Evolutionary conservation across 2,888 invertebrate genomes (phyloP), one percentile per base, ranked within the genome.

Genomic region (Dryocosmus kuriphilus): DNA sequence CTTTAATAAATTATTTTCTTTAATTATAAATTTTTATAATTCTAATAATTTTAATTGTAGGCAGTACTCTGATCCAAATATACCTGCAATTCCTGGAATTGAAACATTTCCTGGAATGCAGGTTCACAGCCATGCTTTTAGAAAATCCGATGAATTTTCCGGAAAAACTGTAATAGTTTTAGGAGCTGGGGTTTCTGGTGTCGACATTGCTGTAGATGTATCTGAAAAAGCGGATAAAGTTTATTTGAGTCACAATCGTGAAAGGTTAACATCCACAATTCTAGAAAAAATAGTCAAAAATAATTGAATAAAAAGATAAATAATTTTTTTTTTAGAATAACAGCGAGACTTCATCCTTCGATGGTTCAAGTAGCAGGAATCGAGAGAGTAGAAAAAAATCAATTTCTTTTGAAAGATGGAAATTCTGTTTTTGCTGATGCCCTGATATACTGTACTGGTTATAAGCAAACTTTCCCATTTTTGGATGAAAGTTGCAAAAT

Each of bases 361-460:
- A 92, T 94, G 79, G 87, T 92, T 8, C 93, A 93, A 87, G 94
- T 94, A 84, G n/a, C 92, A 0, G 93, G 93, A 38, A 92, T 95
- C 1, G 90, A 90, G 76, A 87, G 90, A 62, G 92, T 94, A 73
- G 91, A 92, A 0, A 91, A 92, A 0, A 86, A 91, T 0, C 92
- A 92, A 30, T 93, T 93, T 1, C 94, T 94, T 11, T 82, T 96
- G 83, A 89, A 92, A 60, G 95, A 96, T 87, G 94, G 93, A 32
- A 93, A 93, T 1, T 92, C 91, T 79, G 93, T 94, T 82, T 92
- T 93, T 16, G 92, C 94, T 19, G 96, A 97, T 87, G 93, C 93
- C 24, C 92, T 96, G 24, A 92, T 97, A 82, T 94, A 94, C 88
- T 96, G 96, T 87, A 97, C 96, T 87, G 96, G 97, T 0, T 97